These are phyloP conservation scores for Spilogale gracilis DNA, from an alignment of 2,113 vertebrate genomes.

Conservation along the genomic window DNA sequence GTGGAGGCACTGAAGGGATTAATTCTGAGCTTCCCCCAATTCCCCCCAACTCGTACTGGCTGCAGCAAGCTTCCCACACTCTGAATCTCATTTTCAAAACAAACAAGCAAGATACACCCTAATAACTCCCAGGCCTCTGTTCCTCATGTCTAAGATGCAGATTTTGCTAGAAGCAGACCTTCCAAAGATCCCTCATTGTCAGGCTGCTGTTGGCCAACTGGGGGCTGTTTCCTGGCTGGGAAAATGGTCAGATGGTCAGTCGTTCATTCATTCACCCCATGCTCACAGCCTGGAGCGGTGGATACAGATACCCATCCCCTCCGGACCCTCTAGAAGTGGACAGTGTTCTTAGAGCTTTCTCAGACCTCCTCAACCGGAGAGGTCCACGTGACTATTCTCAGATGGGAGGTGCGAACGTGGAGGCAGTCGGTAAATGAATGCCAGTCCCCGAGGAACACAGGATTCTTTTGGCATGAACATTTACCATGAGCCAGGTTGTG, in stretches of 20 bases:
- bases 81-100: conserved; percentile 84
- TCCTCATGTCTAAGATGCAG: conserved; percentile 39
- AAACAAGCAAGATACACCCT: conserved; percentile 81
- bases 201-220: neutral
- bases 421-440: neutral
- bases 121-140: conserved; percentile 80
- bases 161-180: conserved; percentile 45
- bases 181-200: conserved; percentile 39
- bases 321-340: neutral
- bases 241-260: neutral
- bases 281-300: neutral
- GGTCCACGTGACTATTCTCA: neutral
- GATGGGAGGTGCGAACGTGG: rapidly evolving
- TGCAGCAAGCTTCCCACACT: conserved; percentile 47
- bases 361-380: neutral
- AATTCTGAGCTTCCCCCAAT: neutral
- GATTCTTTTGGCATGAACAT: rapidly evolving
- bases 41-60: neutral
- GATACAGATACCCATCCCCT: neutral
- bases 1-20: neutral
- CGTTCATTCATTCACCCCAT: neutral
- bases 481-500: neutral
- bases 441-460: neutral
- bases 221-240: neutral
- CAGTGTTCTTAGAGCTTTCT: too few relatives aligned